Conservation (phyloP, 35 echinoderm and acorn worm genomes). For the Diadema setosum region DNA sequence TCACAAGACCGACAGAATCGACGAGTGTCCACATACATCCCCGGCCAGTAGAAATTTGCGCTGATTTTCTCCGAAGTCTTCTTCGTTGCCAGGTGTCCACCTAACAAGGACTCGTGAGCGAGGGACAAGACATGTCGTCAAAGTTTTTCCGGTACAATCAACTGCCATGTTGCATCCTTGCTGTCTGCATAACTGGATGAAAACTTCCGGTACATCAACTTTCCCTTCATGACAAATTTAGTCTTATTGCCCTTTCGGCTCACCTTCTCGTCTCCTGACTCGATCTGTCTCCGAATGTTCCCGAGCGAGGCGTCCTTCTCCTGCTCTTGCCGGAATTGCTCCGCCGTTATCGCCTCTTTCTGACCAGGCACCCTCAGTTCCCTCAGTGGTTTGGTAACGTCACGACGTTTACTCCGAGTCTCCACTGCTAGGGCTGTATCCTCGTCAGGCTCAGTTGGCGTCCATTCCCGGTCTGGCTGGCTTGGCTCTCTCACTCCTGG, state of each 20-base stretch:
- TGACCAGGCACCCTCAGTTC: background rate
- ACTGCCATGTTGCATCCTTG: slow-evolving; percentile 5
- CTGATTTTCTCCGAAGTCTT: slow-evolving; percentile 36
- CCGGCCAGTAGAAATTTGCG: slow-evolving; percentile 43
- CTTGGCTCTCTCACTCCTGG: background rate
- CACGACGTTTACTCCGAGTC: background rate
- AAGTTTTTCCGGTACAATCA: slow-evolving; percentile 20
- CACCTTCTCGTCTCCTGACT: background rate
- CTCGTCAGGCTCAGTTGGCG: background rate
- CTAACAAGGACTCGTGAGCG: slow-evolving; percentile 45
- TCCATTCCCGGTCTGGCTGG: background rate
- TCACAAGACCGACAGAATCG: slow-evolving; percentile 57
- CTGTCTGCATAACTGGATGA: background rate
- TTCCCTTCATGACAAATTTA: background rate
- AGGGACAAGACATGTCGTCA: slow-evolving; percentile 12
- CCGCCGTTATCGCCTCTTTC: background rate
- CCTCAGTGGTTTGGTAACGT: too few relatives aligned
- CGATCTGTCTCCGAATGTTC: background rate
- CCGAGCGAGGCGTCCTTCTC: background rate
- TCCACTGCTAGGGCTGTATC: background rate
- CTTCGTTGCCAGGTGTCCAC: slow-evolving; percentile 47
- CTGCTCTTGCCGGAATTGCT: background rate
- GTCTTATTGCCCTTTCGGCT: background rate
- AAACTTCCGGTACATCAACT: slow-evolving; percentile 20
- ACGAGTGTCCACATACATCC: slow-evolving; percentile 9